Conservation (phyloP, 2,113 vertebrate genomes). For the Atherinomorus stipes region DNA sequence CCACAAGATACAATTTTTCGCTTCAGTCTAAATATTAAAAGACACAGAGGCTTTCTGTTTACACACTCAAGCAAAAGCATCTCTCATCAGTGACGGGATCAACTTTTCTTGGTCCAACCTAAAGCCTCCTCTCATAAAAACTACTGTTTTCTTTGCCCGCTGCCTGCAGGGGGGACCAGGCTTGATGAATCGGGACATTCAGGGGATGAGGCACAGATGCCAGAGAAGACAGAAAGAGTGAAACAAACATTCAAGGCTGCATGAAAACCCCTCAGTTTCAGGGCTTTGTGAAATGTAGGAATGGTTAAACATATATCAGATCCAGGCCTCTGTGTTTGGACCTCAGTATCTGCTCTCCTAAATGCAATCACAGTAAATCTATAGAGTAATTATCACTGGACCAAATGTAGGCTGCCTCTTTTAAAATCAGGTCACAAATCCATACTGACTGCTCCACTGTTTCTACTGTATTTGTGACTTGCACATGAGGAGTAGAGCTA, state of each 20-base stretch:
- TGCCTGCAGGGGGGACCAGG: neutral
- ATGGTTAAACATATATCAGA: neutral
- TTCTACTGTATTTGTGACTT: neutral
- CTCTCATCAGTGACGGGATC: conserved; percentile 13
- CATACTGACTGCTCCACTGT: conserved; percentile 2
- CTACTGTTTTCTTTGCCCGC: conserved; percentile 27
- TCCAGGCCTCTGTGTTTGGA: neutral
- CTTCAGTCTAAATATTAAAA: conserved; percentile 11
- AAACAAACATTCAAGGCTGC: neutral
- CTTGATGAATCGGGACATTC: conserved; percentile 35
- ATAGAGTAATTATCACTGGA: conserved; percentile 39
- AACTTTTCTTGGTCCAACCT: conserved; percentile 1
- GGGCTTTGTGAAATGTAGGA: neutral
- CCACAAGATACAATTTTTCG: conserved; percentile 8
- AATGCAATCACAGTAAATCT: conserved; percentile 31
- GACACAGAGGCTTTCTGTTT: conserved; percentile 18
- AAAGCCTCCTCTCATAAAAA: conserved; percentile 4
- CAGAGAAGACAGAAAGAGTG: neutral
- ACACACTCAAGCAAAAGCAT: conserved; percentile 4
- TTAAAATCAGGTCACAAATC: conserved; percentile 17
- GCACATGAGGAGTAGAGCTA: conserved; percentile 43
- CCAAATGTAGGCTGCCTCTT: conserved; percentile 29
- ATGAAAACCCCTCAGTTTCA: conserved; percentile 2
- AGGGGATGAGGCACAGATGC: neutral
- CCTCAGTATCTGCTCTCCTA: conserved; percentile 4